phyloP scores from a whole-genome alignment of 2,113 vertebrate species.

The Oreamnos americanus region DNA sequence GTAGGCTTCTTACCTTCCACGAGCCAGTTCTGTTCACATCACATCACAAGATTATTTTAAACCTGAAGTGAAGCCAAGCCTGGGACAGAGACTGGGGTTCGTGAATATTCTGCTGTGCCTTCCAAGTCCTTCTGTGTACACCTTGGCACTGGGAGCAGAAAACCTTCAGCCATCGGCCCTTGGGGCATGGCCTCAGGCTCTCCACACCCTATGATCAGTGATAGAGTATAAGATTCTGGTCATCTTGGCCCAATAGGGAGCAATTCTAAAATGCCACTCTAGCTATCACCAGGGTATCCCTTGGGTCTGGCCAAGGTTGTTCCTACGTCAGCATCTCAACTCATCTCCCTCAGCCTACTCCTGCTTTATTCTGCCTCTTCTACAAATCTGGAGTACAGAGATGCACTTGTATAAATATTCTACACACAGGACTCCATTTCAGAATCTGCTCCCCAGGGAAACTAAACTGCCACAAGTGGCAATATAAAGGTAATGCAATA shows the following conservation, averaged over 20 bases:
- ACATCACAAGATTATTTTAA: background rate
- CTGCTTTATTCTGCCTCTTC: background rate
- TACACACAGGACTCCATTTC: background rate
- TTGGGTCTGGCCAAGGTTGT: background rate
- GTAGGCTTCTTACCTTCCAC: background rate
- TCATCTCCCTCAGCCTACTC: background rate
- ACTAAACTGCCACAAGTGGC: background rate
- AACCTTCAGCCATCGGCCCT: fast-evolving
- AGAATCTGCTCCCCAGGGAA: background rate
- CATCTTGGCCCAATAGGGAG: background rate
- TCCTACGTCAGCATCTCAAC: too few species aligned
- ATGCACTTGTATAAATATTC: background rate
- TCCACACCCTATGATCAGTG: background rate
- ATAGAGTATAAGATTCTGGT: background rate
- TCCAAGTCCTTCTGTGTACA: background rate
- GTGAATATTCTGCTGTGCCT: too few species aligned
- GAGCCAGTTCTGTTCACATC: fast-evolving
- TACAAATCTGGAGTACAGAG: background rate
- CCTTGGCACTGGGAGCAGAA: fast-evolving
- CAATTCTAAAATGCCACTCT: background rate
- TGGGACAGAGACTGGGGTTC: fast-evolving
- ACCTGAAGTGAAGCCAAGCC: background rate
- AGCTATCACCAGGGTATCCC: background rate
- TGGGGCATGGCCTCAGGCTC: background rate
- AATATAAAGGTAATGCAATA: too few species aligned